Evolutionary conservation across 1,140 invertebrate genomes (phyloP).

Genomic region (Drosophila nikananu): DNA sequence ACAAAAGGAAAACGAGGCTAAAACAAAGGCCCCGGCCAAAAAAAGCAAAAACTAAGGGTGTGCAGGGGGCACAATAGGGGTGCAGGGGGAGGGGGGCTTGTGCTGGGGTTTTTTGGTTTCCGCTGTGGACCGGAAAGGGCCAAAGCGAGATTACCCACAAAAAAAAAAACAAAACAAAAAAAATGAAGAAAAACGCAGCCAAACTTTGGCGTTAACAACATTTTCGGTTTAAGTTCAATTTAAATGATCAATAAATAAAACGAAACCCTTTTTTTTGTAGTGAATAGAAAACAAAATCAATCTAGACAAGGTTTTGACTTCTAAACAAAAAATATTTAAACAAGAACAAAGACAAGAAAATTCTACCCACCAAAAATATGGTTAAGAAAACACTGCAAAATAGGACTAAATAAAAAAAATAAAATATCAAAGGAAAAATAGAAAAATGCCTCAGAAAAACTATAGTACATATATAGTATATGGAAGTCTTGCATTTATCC

Average conservation of each 20-base stretch:
- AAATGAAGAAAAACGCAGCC: neutral
- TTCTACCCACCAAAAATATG: too few relatives aligned
- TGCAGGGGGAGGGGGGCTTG: neutral
- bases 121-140: slow-evolving; percentile 37
- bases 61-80: neutral
- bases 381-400: neutral
- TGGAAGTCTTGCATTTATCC: neutral
- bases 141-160: slow-evolving; percentile 42
- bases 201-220: slow-evolving; percentile 18
- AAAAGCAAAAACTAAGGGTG: slow-evolving; percentile 39
- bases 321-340: too few relatives aligned
- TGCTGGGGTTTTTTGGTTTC: slow-evolving; percentile 3
- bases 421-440: neutral
- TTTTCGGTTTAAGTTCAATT: slow-evolving; percentile 7
- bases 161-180: neutral
- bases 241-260: slow-evolving; percentile 12
- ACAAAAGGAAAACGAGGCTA: slow-evolving; percentile 65
- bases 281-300: too few relatives aligned
- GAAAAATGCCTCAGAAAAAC: too few relatives aligned
- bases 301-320: too few relatives aligned
- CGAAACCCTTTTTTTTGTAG: neutral
- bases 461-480: neutral
- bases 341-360: neutral
- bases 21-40: slow-evolving; percentile 41
- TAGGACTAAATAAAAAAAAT: neutral